Conservation (phyloP, 1,140 invertebrate species). For the Ganaspis sp. region DNA sequence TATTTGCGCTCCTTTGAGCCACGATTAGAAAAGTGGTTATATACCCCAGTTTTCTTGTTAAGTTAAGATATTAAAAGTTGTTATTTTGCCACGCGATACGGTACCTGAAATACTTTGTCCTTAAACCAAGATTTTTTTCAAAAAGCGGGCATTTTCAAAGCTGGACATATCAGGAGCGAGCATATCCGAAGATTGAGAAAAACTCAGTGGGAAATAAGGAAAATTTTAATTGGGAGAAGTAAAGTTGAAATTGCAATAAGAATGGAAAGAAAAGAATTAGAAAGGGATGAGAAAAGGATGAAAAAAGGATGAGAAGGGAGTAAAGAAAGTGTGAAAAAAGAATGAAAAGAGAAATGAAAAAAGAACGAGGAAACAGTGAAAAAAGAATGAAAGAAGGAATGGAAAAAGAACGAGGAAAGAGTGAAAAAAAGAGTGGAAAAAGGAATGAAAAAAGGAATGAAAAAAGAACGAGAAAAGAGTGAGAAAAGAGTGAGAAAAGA, state of each 20-base stretch:
- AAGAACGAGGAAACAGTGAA: too few relatives aligned
- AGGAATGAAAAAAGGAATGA: too few relatives aligned
- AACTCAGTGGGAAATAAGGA: neutral
- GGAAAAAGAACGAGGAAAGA: too few relatives aligned
- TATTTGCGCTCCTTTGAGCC: slow-evolving; percentile 64
- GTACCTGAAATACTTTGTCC: too few relatives aligned
- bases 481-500: too few relatives aligned
- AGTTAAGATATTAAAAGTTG: slow-evolving; percentile 31
- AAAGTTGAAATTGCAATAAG: too few relatives aligned
- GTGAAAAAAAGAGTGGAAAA: too few relatives aligned
- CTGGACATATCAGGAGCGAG: slow-evolving; percentile 69
- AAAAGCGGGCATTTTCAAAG: slow-evolving; percentile 33
- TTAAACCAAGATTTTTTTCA: neutral
- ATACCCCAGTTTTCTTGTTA: slow-evolving; percentile 5
- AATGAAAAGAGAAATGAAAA: neutral
- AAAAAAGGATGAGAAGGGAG: slow-evolving; percentile 23
- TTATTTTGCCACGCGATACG: too few relatives aligned
- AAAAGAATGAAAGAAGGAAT: too few relatives aligned
- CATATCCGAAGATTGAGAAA: slow-evolving; percentile 59
- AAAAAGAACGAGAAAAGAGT: too few relatives aligned
- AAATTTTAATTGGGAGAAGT: too few relatives aligned
- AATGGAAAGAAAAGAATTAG: slow-evolving; percentile 31
- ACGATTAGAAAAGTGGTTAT: slow-evolving; percentile 34
- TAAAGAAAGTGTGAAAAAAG: slow-evolving; percentile 32
- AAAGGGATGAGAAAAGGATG: slow-evolving; percentile 37